Evolutionary conservation across 2,113 vertebrate genomes (phyloP).

Genomic region (Onychostruthus taczanowskii): DNA sequence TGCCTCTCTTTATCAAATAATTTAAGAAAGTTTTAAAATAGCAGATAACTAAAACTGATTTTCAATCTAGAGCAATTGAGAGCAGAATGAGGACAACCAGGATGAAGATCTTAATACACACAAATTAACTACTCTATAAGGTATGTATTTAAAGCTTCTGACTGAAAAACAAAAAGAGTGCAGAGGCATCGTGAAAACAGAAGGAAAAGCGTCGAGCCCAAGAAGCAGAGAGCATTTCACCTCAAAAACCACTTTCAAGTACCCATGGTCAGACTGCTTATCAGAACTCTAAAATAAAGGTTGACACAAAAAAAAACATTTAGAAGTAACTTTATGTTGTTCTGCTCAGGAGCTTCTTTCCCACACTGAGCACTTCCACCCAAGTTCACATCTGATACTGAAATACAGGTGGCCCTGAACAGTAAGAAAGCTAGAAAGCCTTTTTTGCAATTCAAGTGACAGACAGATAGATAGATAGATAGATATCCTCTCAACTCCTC

Average conservation of each 20-base stretch:
- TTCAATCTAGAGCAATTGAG: background rate
- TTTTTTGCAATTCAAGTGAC: background rate
- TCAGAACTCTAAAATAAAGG: background rate
- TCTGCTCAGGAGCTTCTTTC: background rate
- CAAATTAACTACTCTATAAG: background rate
- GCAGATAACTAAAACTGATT: background rate
- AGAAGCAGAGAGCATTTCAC: background rate
- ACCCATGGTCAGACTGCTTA: background rate
- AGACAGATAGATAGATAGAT: background rate
- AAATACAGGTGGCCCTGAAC: background rate
- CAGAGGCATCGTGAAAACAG: background rate
- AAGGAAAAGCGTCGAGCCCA: background rate
- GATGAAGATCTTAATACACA: background rate
- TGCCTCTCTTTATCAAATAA: background rate
- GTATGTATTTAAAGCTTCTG: background rate
- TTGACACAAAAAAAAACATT: background rate
- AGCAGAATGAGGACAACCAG: background rate
- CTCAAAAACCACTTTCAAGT: background rate
- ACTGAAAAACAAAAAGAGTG: background rate
- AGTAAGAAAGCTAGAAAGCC: background rate
- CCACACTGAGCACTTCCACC: background rate
- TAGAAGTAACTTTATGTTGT: background rate
- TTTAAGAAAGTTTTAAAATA: background rate
- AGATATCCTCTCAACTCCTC: background rate
- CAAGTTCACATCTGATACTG: background rate